Percentiles rank a stretch among this genome's conserved stretches.
phyloP scores from a whole-genome alignment of 2,113 vertebrate species.

The Connochaetes taurinus region DNA sequence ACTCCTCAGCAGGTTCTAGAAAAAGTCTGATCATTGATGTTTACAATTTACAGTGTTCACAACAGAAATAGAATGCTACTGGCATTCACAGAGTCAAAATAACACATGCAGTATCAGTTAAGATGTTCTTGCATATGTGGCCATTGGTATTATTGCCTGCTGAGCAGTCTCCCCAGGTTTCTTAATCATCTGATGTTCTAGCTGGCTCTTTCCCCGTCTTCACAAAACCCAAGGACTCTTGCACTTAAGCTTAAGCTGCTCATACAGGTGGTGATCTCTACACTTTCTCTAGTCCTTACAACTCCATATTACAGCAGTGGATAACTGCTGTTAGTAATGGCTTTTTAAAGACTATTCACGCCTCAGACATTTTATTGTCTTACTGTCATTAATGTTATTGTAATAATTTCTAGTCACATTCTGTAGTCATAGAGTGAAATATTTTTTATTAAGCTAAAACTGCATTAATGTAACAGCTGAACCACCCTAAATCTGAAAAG shows the following conservation, averaged over 20 bases:
- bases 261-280: neutral
- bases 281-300: neutral
- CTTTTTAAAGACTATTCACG: neutral
- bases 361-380: neutral
- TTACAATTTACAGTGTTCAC: neutral
- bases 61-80: neutral
- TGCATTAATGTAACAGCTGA: neutral
- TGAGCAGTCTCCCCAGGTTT: neutral
- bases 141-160: neutral
- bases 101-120: neutral
- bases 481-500: neutral
- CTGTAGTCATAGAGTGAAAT: slow-evolving; percentile 15
- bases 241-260: neutral
- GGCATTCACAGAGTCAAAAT: neutral
- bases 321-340: neutral
- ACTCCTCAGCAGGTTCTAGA: neutral
- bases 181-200: neutral
- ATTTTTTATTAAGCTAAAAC: slow-evolving; percentile 18
- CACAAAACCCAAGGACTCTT: neutral
- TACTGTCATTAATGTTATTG: neutral
- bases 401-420: slow-evolving; percentile 34
- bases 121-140: neutral
- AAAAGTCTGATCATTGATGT: neutral
- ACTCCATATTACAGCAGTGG: neutral
- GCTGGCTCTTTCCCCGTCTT: neutral